phyloP scores from a whole-genome alignment of 2,113 vertebrate genomes.

The Scophthalmus maximus region DNA sequence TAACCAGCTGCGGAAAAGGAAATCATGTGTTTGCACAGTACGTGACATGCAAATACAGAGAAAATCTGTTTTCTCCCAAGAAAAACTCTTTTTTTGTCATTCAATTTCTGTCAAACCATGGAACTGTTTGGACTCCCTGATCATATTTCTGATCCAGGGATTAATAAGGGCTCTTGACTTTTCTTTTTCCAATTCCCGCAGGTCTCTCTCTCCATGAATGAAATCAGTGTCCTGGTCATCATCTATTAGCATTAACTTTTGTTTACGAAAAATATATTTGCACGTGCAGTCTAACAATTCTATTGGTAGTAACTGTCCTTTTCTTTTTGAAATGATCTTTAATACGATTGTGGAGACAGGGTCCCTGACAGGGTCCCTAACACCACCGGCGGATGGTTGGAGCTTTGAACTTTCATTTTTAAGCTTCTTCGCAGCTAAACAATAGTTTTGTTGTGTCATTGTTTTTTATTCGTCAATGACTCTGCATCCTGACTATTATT shows the following conservation, averaged over 20 bases:
- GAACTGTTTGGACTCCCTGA: neutral
- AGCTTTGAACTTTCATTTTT: too few relatives aligned
- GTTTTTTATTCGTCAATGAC: too few relatives aligned
- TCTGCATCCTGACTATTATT: too few relatives aligned
- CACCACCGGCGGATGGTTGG: too few relatives aligned
- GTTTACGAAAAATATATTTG: neutral
- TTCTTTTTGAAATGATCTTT: neutral
- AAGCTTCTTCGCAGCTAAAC: too few relatives aligned
- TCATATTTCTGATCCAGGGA: neutral
- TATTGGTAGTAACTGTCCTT: neutral
- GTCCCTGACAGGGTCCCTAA: too few relatives aligned
- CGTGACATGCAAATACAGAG: too few relatives aligned
- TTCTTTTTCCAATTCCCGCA: conserved; percentile 13
- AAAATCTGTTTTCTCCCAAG: too few relatives aligned
- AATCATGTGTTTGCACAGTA: too few relatives aligned
- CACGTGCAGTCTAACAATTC: neutral
- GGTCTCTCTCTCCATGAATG: conserved; percentile 12
- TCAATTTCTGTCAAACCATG: neutral
- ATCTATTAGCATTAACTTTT: conserved; percentile 8
- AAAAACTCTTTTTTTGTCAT: too few relatives aligned
- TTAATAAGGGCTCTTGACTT: conserved; percentile 29
- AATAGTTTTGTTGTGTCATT: too few relatives aligned
- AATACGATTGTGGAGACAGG: neutral
- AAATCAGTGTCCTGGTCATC: conserved; percentile 5
- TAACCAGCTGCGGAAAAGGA: neutral